Conservation (phyloP, 2,113 vertebrate species). For the Tylochromis polylepis region DNA sequence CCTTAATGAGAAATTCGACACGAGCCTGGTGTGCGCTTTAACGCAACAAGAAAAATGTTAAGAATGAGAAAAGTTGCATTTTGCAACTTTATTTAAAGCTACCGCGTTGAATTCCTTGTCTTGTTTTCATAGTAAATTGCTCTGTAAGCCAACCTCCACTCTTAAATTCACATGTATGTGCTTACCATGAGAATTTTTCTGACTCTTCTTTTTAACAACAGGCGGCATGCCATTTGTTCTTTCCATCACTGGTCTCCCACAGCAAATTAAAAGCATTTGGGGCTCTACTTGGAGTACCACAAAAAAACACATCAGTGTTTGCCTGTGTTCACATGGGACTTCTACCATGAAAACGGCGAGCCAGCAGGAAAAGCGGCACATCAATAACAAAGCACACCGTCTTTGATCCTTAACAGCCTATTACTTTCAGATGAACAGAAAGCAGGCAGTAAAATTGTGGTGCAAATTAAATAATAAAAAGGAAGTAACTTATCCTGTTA, state of each 20-base stretch:
- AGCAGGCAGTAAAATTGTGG: neutral
- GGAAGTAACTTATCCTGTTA: neutral
- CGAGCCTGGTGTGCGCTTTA: accelerated
- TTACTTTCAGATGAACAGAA: neutral
- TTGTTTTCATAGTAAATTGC: neutral
- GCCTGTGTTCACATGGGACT: neutral
- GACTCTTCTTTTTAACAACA: constrained; percentile 16
- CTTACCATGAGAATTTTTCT: constrained; percentile 52
- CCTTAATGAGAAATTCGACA: neutral
- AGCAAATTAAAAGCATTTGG: neutral
- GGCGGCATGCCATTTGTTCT: neutral
- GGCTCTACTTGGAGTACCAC: neutral
- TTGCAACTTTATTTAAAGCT: neutral
- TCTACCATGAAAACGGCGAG: neutral
- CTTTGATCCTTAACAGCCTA: neutral
- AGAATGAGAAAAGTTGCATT: neutral
- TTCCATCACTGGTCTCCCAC: constrained; percentile 29
- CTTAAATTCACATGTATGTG: neutral
- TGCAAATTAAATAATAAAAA: neutral
- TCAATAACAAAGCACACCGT: neutral
- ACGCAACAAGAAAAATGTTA: neutral
- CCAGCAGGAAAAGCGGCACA: constrained; percentile 2
- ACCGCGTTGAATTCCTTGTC: neutral
- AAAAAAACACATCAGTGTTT: neutral
- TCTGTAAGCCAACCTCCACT: neutral